Evolutionary conservation across 2,888 invertebrate species (phyloP).

Genomic region (Polyommatus icarus): DNA sequence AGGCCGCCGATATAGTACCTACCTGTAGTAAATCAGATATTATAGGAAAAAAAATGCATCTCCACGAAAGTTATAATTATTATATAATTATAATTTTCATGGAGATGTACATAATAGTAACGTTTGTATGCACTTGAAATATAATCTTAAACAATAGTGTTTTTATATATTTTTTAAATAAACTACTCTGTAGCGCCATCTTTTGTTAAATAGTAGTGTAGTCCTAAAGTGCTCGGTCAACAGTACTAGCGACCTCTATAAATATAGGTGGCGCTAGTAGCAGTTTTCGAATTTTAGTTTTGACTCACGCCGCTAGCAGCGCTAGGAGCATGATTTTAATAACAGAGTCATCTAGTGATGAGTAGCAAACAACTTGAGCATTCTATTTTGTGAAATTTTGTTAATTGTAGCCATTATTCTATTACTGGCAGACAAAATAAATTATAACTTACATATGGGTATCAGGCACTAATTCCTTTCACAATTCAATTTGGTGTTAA

Average conservation of each 20-base stretch:
- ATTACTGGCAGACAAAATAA: not conserved
- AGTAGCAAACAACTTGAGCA: constrained; percentile 18
- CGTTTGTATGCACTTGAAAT: too few species aligned
- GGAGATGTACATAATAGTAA: too few species aligned
- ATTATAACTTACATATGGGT: not conserved
- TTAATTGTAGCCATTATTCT: too few species aligned
- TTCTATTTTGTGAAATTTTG: not conserved
- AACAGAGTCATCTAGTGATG: constrained; percentile 27
- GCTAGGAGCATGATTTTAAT: not conserved
- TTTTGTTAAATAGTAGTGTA: not conserved
- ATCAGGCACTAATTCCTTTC: not conserved
- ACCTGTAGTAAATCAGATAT: too few species aligned
- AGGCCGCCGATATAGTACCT: too few species aligned
- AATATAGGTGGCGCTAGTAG: constrained; percentile 28
- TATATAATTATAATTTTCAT: too few species aligned
- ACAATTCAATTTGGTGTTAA: too few species aligned
- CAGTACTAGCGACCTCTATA: constrained; percentile 42
- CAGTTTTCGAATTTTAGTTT: not conserved
- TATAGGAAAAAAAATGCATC: too few species aligned
- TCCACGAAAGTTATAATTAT: too few species aligned
- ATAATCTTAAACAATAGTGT: too few species aligned
- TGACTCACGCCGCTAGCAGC: not conserved
- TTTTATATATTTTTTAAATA: too few species aligned
- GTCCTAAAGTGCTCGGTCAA: not conserved
- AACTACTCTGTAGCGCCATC: not conserved